Base-by-base conservation (phyloP, 1,140 invertebrate species). In the Hyphantria cunea region DNA sequence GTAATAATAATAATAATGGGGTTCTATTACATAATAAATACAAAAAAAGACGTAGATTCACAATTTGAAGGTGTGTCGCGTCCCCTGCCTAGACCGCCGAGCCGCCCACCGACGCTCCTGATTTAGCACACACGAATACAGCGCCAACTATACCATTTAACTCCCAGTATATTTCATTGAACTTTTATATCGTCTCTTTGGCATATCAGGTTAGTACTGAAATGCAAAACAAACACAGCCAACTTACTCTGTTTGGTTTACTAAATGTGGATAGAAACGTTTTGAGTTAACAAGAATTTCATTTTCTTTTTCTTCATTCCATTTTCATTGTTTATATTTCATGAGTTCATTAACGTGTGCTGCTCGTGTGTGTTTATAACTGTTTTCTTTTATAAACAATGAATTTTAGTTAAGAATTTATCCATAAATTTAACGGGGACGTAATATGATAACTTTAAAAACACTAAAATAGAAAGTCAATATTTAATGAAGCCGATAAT, bases 91-190 rank as follows among this genome's bases (percentile, higher is more conserved):
- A 72, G 54, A 32, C 45, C 41, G 62, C 65, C 45, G 32, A 41
- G 6, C 15, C 34, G 34, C 33, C 11, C 33, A 37, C 45, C 45
- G 15, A 9, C 14, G 32, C 31, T 41, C 32, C 61, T 65, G 70
- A 68, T 70, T 71, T 78, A 68, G 56, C 55, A 64, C 62, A 54
- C 64, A 58, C 72, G 70, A 70, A 75, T 72, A 78, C 70, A 70
- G 68, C 75, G 65, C 66, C 54, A 63, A 56, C 66, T 66, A 63
- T 64, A 72, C 69, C 15, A 44, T 53, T 53, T 51, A 66, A 37
- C 13, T 15, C 14, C 44, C 45, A 31, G 17, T 48, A n/a, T 53
- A 17, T 32, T 61, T 15, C 41, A 67, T 37, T 25, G 55, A 49
- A 49, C 53, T 50, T 67, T 58, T 55, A 45, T 48, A 32, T 48